These are phyloP conservation scores for Lampris megalopsis DNA, from an alignment of 2,113 vertebrate genomes.

Conservation along the genomic window DNA sequence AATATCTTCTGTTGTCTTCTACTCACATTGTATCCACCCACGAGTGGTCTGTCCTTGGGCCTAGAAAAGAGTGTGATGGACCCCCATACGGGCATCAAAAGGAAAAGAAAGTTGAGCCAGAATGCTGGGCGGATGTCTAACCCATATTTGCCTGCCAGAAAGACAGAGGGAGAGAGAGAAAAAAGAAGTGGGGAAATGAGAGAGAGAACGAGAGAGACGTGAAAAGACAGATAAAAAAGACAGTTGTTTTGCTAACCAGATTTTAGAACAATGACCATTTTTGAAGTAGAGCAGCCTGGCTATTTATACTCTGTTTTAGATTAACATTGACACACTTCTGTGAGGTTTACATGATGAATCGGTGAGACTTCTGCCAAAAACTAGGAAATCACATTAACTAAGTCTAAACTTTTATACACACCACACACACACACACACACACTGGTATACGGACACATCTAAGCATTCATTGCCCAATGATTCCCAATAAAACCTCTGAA, in stretches of 20 bases:
- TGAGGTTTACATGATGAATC: not conserved
- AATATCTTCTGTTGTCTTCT: not conserved
- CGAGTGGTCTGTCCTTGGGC: conserved; percentile 64
- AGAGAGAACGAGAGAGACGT: not conserved
- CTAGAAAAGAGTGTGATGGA: conserved; percentile 81
- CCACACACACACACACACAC: not conserved
- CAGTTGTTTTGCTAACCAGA: not conserved
- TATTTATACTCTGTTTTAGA: not conserved
- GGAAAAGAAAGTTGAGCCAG: conserved; percentile 87
- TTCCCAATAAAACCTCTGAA: conserved; percentile 2
- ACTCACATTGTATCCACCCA: conserved; percentile 81
- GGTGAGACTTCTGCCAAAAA: not conserved
- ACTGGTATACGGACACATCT: conserved; percentile 8
- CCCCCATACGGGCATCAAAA: conserved; percentile 84
- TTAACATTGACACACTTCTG: not conserved
- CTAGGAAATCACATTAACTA: not conserved
- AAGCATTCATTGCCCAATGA: conserved; percentile 9
- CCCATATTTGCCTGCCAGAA: conserved; percentile 87
- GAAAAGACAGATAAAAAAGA: too few relatives aligned
- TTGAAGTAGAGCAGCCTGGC: not conserved
- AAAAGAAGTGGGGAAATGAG: not conserved
- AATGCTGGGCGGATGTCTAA: conserved; percentile 86
- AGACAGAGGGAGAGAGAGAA: conserved; percentile 6
- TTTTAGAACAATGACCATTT: not conserved
- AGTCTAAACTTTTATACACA: not conserved